phyloP scores from a whole-genome alignment of 1,140 invertebrate species.

The Microplitis demolitor region DNA sequence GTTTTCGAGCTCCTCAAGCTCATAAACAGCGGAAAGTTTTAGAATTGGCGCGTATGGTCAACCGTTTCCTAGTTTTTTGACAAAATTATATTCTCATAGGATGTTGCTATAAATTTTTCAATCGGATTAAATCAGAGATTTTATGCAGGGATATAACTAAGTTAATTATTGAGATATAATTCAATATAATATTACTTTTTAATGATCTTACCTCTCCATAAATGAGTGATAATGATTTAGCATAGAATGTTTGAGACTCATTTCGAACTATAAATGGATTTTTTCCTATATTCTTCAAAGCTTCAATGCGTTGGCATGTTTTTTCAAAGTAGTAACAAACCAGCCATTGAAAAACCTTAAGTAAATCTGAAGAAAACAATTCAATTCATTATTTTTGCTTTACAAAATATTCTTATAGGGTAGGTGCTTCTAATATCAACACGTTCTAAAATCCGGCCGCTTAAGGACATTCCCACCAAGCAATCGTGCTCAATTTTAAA shows the following conservation, averaged over 20 bases:
- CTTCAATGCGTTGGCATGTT: slow-evolving; percentile 69
- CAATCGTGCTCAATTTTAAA: no score
- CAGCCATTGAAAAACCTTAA: slow-evolving; percentile 82
- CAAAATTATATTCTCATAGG: no score
- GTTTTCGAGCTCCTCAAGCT: no score
- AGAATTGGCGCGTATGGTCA: no score
- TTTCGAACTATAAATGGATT: slow-evolving; percentile 77
- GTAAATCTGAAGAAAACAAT: slow-evolving; percentile 67
- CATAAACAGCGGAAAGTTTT: no score
- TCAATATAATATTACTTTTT: background rate
- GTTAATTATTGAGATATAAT: background rate
- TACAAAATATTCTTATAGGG: background rate
- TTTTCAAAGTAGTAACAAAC: slow-evolving; percentile 77
- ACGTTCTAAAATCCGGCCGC: no score
- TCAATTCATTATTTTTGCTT: background rate
- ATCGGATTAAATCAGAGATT: background rate
- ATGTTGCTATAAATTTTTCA: background rate
- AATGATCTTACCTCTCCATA: slow-evolving; percentile 70
- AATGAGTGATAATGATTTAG: slow-evolving; percentile 74
- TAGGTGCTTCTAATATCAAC: no score
- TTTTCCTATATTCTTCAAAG: slow-evolving; percentile 60
- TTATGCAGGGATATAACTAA: background rate
- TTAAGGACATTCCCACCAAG: no score
- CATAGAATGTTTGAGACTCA: slow-evolving; percentile 82
- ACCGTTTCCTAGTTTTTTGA: no score